phyloP scores from a whole-genome alignment of 1,140 invertebrate species.

The Dermatophagoides farinae region DNA sequence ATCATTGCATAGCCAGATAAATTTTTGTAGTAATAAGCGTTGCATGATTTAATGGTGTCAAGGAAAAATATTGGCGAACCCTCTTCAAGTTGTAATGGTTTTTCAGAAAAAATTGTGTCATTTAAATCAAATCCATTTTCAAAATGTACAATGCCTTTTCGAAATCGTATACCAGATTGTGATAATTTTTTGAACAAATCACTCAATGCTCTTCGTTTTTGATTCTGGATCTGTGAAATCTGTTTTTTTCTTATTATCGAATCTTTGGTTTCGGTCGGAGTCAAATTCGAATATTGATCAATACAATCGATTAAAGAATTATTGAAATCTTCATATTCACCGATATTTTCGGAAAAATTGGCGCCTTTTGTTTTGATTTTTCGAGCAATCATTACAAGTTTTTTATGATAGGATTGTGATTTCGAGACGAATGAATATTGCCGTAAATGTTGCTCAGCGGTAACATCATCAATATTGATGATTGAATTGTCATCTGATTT shows the following conservation, averaged over 20 bases:
- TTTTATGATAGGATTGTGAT: background rate
- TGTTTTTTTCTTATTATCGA: constrained; percentile 55
- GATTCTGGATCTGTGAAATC: constrained; percentile 46
- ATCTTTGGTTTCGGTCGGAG: constrained; percentile 26
- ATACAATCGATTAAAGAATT: constrained; percentile 9
- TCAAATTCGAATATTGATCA: constrained; percentile 2
- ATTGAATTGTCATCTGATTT: background rate
- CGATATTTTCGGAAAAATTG: background rate
- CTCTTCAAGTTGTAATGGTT: constrained; percentile 18
- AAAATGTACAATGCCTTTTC: constrained; percentile 34
- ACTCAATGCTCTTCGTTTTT: constrained; percentile 55
- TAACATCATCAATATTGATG: background rate
- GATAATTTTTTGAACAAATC: constrained; percentile 59
- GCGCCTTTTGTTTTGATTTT: background rate
- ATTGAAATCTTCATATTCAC: constrained; percentile 20
- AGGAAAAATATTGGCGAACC: background rate
- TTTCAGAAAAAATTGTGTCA: constrained; percentile 4
- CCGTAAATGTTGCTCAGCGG: background rate
- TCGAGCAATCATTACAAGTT: background rate
- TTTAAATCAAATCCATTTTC: constrained; percentile 1
- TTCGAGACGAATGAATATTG: background rate
- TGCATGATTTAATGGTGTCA: background rate
- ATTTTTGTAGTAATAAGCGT: constrained; percentile 46
- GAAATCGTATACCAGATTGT: constrained; percentile 43
- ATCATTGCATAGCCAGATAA: constrained; percentile 44